Evolutionary conservation across 2,113 vertebrate genomes (phyloP).

Genomic region (Xyrauchen texanus): DNA sequence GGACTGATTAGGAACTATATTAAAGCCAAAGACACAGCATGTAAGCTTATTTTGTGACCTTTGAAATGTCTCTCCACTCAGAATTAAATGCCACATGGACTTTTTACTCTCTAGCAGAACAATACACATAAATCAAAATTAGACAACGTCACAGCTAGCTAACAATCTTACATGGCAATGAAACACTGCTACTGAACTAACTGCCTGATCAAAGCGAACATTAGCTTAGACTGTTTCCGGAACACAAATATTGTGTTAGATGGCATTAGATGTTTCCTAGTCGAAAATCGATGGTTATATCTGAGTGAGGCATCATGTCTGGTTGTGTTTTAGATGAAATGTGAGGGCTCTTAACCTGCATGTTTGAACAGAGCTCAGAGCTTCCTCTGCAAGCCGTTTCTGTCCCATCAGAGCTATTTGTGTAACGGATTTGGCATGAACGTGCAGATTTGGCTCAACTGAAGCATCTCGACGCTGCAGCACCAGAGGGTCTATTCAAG

Average conservation of each 20-base stretch:
- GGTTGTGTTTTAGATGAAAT: constrained; percentile 57
- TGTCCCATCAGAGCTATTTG: constrained; percentile 51
- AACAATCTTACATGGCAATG: not conserved
- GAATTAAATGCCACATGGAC: constrained; percentile 27
- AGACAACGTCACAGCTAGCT: constrained; percentile 7
- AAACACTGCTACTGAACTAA: not conserved
- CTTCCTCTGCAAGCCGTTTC: constrained; percentile 34
- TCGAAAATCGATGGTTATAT: constrained; percentile 25
- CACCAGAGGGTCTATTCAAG: constrained; percentile 28
- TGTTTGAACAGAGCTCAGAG: constrained; percentile 28
- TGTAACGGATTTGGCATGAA: constrained; percentile 61
- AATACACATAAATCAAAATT: constrained; percentile 27
- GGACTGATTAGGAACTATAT: constrained; percentile 34
- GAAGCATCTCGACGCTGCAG: constrained; percentile 46
- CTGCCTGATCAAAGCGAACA: constrained; percentile 16
- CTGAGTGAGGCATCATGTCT: constrained; percentile 6
- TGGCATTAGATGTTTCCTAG: constrained; percentile 3
- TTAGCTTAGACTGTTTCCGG: constrained; percentile 5
- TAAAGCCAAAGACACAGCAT: constrained; percentile 12
- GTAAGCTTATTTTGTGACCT: constrained; percentile 14
- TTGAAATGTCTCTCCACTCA: constrained; percentile 27
- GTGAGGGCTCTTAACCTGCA: constrained; percentile 14
- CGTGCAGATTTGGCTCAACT: constrained; percentile 54
- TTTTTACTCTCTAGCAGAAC: constrained; percentile 26
- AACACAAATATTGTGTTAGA: constrained; percentile 16